These are phyloP conservation scores for Spinus olivaceus DNA, from an alignment of 2,797 vertebrate genomes.

Conservation along the genomic window DNA sequence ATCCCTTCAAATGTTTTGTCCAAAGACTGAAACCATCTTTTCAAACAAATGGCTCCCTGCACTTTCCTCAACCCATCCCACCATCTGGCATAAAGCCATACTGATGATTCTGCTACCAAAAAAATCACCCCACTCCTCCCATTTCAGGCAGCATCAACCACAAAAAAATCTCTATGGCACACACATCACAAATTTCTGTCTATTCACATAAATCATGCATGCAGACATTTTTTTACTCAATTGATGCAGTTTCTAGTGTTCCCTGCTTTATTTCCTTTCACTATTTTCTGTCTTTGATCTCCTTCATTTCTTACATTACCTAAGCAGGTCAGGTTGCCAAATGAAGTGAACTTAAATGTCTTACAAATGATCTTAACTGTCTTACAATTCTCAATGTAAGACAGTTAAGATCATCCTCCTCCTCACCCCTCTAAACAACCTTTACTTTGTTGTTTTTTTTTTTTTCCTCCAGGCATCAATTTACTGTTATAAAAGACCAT, in stretches of 20 bases:
- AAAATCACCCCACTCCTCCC: not conserved
- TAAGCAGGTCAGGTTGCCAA: not conserved
- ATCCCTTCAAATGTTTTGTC: not conserved
- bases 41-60: not conserved
- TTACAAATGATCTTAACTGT: no score
- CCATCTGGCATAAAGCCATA: not conserved
- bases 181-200: not conserved
- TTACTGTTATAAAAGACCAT: not conserved
- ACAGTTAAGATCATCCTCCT: not conserved
- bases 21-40: not conserved
- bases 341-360: not conserved
- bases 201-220: not conserved
- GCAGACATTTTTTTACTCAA: not conserved
- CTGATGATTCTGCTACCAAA: rapidly evolving
- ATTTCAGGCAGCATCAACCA: not conserved
- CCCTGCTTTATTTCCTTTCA: not conserved
- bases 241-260: not conserved
- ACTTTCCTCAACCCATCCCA: not conserved
- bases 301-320: not conserved
- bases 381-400: not conserved
- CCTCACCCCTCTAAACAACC: not conserved
- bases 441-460: not conserved
- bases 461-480: not conserved
- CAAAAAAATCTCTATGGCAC: not conserved
- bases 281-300: not conserved